These are phyloP conservation scores for Yponomeuta sedellus DNA, from an alignment of 2,888 invertebrate species.

Conservation along the genomic window DNA sequence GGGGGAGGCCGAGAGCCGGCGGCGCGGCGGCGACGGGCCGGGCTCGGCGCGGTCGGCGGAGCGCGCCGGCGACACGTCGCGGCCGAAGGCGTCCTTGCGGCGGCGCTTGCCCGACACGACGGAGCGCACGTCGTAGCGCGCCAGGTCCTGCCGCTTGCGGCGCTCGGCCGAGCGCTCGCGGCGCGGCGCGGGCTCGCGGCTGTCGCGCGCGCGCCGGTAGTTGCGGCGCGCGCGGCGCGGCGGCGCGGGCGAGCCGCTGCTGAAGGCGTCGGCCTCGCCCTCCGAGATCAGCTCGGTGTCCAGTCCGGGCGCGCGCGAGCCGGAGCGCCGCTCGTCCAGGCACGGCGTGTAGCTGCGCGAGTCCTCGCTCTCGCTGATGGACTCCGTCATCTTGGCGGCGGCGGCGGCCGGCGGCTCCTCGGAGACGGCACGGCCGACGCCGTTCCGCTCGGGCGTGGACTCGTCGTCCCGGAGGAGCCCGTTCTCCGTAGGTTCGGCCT, in stretches of 20 bases:
- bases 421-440: conserved; percentile 13
- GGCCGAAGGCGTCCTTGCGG: conserved; percentile 86
- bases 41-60: conserved; percentile 24
- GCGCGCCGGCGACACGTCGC: conserved; percentile 76
- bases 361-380: conserved; percentile 79
- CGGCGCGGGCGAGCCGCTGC: conserved; percentile 77
- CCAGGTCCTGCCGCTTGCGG: conserved; percentile 82
- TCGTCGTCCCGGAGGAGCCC: background rate
- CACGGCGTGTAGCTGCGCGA: conserved; percentile 85
- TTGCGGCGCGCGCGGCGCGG: conserved; percentile 45
- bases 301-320: conserved; percentile 75
- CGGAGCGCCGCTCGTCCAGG: conserved; percentile 79
- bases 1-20: conserved; percentile 28
- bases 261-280: conserved; percentile 76
- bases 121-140: conserved; percentile 88
- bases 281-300: conserved; percentile 86
- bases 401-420: conserved; percentile 27
- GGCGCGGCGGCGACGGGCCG: conserved; percentile 31
- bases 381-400: conserved; percentile 75
- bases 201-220: conserved; percentile 64
- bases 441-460: background rate
- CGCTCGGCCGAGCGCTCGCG: conserved; percentile 36
- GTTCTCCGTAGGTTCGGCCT: background rate
- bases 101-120: conserved; percentile 83
- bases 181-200: conserved; percentile 43